phyloP scores from a whole-genome alignment of 2,888 invertebrate genomes.

The Omphaloscelis lunosa region DNA sequence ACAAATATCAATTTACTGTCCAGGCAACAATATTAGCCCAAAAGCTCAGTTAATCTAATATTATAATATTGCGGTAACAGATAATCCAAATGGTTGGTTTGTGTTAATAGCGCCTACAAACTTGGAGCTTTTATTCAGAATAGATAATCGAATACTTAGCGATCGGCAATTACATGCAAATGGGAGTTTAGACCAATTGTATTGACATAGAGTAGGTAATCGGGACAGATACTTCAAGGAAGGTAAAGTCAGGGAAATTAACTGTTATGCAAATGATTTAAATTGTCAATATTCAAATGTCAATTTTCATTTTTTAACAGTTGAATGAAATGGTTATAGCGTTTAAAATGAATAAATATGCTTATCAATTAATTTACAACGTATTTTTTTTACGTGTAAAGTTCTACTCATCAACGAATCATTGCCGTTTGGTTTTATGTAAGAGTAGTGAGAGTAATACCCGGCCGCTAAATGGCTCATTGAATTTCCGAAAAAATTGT shows the following conservation, averaged over 20 bases:
- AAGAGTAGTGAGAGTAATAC: too few relatives aligned
- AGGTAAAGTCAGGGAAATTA: not conserved
- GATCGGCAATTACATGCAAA: constrained; percentile 34
- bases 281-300: not conserved
- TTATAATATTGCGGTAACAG: constrained; percentile 18
- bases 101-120: constrained; percentile 7
- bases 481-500: not conserved
- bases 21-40: not conserved
- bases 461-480: not conserved
- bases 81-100: constrained; percentile 41
- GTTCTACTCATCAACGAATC: not conserved
- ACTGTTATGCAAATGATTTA: too few relatives aligned
- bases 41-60: constrained; percentile 36
- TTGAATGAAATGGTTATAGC: not conserved
- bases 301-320: not conserved
- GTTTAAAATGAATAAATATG: too few relatives aligned
- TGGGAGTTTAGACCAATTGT: constrained; percentile 11
- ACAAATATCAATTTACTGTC: constrained; percentile 10
- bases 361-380: not conserved
- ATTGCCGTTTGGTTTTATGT: not conserved
- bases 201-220: constrained; percentile 15
- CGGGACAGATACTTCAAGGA: not conserved
- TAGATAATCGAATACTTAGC: constrained; percentile 40
- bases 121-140: constrained; percentile 18
- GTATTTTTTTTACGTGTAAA: not conserved